phyloP scores from a whole-genome alignment of 2,113 vertebrate genomes.

The Perca schrenkii region DNA sequence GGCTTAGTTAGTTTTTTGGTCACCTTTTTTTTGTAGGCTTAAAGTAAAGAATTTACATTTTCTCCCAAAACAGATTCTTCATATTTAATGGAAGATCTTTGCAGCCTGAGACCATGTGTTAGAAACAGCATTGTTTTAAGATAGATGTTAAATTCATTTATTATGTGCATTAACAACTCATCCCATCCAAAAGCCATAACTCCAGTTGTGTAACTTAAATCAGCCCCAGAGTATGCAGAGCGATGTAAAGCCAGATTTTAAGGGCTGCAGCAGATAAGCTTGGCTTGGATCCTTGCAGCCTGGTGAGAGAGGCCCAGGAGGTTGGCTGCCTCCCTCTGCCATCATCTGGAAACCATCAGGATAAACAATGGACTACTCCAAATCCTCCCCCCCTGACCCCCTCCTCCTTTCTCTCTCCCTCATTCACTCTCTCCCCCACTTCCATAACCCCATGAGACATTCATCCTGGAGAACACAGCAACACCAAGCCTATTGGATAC shows the following conservation, averaged over 20 bases:
- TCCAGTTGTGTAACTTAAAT: constrained; percentile 38
- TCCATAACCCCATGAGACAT: constrained; percentile 72
- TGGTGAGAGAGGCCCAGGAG: constrained; percentile 78
- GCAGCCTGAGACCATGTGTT: constrained; percentile 12
- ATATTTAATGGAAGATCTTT: not conserved
- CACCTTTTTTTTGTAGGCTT: not conserved
- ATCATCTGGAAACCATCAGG: constrained; percentile 94
- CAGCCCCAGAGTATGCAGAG: constrained; percentile 11
- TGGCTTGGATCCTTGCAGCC: constrained; percentile 77
- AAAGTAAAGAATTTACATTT: not conserved
- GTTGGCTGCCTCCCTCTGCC: constrained; percentile 84
- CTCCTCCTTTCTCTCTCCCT: constrained; percentile 28
- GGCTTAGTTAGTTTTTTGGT: not conserved
- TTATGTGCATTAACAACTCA: constrained; percentile 33
- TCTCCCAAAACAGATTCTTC: not conserved
- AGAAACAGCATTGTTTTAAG: constrained; percentile 14
- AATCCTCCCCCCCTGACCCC: constrained; percentile 68
- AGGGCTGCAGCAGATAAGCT: constrained; percentile 82
- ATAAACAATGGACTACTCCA: constrained; percentile 90
- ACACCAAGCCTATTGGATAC: constrained; percentile 84
- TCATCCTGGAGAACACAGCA: constrained; percentile 84
- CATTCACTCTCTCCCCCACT: constrained; percentile 52
- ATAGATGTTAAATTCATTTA: constrained; percentile 11
- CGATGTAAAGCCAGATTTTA: constrained; percentile 66
- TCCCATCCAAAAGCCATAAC: constrained; percentile 18